A percentile compares a stretch with the other conserved stretches of the same genome.
phyloP scores from a whole-genome alignment of 2,113 vertebrate species.

The Montifringilla adamsi region DNA sequence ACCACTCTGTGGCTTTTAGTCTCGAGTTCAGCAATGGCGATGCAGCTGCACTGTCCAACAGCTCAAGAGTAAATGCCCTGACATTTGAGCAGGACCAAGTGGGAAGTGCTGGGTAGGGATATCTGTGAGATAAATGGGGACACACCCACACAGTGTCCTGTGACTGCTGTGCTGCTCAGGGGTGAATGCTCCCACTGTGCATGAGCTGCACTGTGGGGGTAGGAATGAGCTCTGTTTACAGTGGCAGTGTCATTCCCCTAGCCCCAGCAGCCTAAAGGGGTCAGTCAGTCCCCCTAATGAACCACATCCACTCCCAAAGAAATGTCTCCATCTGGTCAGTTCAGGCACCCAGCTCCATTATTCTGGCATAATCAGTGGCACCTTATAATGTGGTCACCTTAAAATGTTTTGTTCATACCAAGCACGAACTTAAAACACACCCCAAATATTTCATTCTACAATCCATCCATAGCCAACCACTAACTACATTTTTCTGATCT shows the following conservation, averaged over 20 bases:
- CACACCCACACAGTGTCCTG: background rate
- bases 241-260: background rate
- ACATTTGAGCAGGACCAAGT: background rate
- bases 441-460: background rate
- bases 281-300: background rate
- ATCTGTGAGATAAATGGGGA: background rate
- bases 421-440: background rate
- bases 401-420: background rate
- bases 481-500: background rate
- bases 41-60: background rate
- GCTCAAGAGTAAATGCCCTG: background rate
- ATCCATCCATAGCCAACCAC: background rate
- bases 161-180: background rate
- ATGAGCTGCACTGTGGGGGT: accelerated
- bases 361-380: background rate
- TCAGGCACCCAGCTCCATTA: background rate
- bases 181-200: background rate
- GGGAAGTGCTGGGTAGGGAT: background rate
- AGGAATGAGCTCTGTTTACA: background rate
- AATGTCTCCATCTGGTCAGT: background rate
- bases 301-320: background rate
- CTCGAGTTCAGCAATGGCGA: background rate
- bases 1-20: background rate
- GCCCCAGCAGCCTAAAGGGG: background rate
- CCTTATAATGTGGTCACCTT: background rate